Base-by-base conservation (phyloP, 53 echinoderm and acorn worm species). In the Hippasteria phrygiana region DNA sequence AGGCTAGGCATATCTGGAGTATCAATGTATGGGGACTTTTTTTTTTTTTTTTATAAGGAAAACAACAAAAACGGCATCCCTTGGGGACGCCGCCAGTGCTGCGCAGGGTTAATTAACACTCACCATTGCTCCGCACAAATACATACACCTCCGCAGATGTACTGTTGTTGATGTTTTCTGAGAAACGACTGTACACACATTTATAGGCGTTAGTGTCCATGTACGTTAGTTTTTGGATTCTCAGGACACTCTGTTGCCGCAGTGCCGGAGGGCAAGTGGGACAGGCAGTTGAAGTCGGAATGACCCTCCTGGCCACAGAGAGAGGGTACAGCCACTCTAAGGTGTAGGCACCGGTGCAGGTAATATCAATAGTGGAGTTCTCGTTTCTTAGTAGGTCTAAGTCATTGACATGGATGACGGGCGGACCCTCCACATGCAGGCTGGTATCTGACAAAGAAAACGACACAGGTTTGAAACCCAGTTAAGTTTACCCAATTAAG, bases 111-210 rank as follows among this genome's bases (percentile, higher is more conserved):
- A 22, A n/a, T n/a, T n/a, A n/a, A n/a, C n/a, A 87, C 93, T 88
- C 78, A 95, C 95, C 80, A 20, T 87, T 87, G 43, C 91, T 93
- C 6, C 71, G 80, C 4, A 95, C 88, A 55, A 93, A 87, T 16
- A 95, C 77, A 18, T 91, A 91, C 39, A 93, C 87, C 8, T 75
- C 89, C 0, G 93, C 65, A 1, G 93, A 88, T 34, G 95, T 95
- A 17, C 72, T 87, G 76, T 75, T 73, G 69, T 91, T 95, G 29
- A 89, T 76, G 87, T 95, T 93, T 17, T 87, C 88, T 43, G 92
- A 81, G 83, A 94, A 94, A 43, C 92, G 92, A 71, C 94, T 96
- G 82, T 96, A 96, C 48, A 94, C 70, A 28, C 96, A 96, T 64
- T 81, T 73, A 47, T 88, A 96, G 39, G 88, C 88, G 13, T 93